phyloP scores from a whole-genome alignment of 1,140 invertebrate genomes.

The Bursaphelenchus mucronatus region DNA sequence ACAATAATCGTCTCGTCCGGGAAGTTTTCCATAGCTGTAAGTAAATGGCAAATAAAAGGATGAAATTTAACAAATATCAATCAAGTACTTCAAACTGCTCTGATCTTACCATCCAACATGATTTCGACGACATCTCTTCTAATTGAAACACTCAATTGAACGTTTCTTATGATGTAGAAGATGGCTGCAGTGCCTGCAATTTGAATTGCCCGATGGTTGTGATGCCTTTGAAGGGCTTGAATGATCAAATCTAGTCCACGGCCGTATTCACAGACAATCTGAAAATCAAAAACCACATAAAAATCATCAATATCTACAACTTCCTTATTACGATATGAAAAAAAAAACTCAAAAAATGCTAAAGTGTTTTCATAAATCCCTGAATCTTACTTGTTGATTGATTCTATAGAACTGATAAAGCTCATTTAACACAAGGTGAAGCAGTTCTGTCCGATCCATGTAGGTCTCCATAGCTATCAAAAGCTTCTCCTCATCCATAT shows the following conservation, averaged over 20 bases:
- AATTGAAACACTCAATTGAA: conserved; percentile 53
- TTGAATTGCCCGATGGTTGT: conserved; percentile 43
- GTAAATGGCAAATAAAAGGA: background rate
- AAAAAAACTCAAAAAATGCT: conserved; percentile 22
- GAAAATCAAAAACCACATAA: conserved; percentile 36
- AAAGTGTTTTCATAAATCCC: conserved; percentile 78
- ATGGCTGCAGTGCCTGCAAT: conserved; percentile 59
- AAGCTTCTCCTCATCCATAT: conserved; percentile 8
- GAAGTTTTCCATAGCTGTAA: conserved; percentile 45
- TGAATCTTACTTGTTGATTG: conserved; percentile 65
- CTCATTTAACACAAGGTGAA: conserved; percentile 15
- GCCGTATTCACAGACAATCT: conserved; percentile 36
- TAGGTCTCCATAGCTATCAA: conserved; percentile 20
- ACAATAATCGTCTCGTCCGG: conserved; percentile 64
- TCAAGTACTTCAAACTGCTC: background rate
- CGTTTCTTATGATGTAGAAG: conserved; percentile 58
- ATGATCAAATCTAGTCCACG: conserved; percentile 51
- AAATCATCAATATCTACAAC: no score
- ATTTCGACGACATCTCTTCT: conserved; percentile 40
- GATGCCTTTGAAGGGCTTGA: conserved; percentile 41
- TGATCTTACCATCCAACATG: conserved; percentile 37
- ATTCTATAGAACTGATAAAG: conserved; percentile 16
- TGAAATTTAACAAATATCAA: conserved; percentile 18
- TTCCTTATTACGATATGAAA: no score
- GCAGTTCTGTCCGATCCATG: conserved; percentile 15